A percentile compares a stretch with the other conserved stretches of the same genome.
Evolutionary conservation across 2,113 vertebrate genomes (phyloP).

Genomic region (Bombycilla garrulus): DNA sequence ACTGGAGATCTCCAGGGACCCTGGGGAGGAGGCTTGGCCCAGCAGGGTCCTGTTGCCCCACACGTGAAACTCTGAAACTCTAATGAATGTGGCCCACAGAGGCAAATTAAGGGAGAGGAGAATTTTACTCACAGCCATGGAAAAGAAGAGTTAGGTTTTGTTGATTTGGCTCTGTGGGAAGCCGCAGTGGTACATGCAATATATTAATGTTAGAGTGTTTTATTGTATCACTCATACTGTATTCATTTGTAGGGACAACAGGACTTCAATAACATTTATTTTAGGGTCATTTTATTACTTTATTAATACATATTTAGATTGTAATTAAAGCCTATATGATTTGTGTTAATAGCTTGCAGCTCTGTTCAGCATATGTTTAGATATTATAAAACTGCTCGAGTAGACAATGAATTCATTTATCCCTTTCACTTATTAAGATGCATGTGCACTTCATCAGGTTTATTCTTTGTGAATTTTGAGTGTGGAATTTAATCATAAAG

Average conservation of each 20-base stretch:
- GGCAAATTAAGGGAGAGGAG: background rate
- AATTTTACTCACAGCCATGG: background rate
- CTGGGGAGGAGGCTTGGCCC: background rate
- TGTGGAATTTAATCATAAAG: constrained; percentile 17
- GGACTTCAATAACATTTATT: constrained; percentile 55
- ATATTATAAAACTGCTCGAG: constrained; percentile 47
- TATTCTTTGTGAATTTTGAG: constrained; percentile 22
- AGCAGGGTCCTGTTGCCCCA: fast-evolving
- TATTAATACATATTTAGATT: constrained; percentile 44
- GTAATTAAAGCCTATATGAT: constrained; percentile 55
- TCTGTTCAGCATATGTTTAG: constrained; percentile 15
- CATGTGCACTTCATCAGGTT: constrained; percentile 43
- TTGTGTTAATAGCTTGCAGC: constrained; percentile 53
- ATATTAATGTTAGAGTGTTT: constrained; percentile 14
- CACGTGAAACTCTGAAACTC: background rate
- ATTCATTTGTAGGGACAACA: constrained; percentile 50
- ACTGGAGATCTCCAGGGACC: background rate
- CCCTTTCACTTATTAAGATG: constrained; percentile 38
- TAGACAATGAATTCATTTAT: constrained; percentile 57
- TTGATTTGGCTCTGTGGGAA: constrained; percentile 33
- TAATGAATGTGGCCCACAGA: background rate
- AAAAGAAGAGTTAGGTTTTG: background rate
- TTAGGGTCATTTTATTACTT: constrained; percentile 64
- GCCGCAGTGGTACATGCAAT: background rate
- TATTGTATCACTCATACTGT: constrained; percentile 17